A percentile compares a stretch with the other conserved stretches of the same genome.
phyloP scores from a whole-genome alignment of 2,888 invertebrate genomes.

The Boloria euphrosyne region DNA sequence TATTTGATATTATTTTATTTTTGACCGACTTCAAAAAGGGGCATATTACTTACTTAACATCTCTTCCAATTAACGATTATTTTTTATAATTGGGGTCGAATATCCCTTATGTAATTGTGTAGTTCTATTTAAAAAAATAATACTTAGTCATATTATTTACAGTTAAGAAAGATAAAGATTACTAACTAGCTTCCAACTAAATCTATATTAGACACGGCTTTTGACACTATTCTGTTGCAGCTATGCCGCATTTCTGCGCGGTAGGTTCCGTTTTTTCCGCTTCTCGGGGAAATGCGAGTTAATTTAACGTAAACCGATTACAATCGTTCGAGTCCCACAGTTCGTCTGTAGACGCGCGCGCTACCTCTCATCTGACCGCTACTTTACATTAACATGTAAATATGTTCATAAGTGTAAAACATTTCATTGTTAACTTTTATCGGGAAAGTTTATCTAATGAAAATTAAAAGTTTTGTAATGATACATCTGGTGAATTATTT shows the following conservation, averaged over 20 bases:
- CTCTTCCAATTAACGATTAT: too few relatives aligned
- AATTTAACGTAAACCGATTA: constrained; percentile 71
- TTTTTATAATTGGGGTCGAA: too few relatives aligned
- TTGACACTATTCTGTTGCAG: constrained; percentile 68
- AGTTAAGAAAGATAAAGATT: too few relatives aligned
- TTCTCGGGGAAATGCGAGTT: constrained; percentile 71
- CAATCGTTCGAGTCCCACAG: constrained; percentile 58
- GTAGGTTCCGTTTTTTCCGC: constrained; percentile 72
- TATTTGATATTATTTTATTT: too few relatives aligned
- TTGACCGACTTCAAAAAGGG: too few relatives aligned
- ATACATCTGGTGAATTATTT: constrained; percentile 35
- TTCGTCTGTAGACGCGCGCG: constrained; percentile 58
- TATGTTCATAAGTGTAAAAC: constrained; percentile 21
- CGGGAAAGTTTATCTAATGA: constrained; percentile 69
- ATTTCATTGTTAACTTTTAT: constrained; percentile 71
- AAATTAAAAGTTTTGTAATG: constrained; percentile 27
- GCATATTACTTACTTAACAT: too few relatives aligned
- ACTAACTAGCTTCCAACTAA: constrained; percentile 24
- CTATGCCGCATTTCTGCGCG: constrained; percentile 66
- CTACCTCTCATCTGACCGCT: constrained; percentile 49
- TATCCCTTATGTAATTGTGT: too few relatives aligned
- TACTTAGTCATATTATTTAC: too few relatives aligned
- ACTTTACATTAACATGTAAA: constrained; percentile 30
- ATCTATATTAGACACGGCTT: constrained; percentile 49
- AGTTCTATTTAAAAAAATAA: neutral